Conservation (phyloP, 2,888 invertebrate genomes). For the Cartodere bifasciata region DNA sequence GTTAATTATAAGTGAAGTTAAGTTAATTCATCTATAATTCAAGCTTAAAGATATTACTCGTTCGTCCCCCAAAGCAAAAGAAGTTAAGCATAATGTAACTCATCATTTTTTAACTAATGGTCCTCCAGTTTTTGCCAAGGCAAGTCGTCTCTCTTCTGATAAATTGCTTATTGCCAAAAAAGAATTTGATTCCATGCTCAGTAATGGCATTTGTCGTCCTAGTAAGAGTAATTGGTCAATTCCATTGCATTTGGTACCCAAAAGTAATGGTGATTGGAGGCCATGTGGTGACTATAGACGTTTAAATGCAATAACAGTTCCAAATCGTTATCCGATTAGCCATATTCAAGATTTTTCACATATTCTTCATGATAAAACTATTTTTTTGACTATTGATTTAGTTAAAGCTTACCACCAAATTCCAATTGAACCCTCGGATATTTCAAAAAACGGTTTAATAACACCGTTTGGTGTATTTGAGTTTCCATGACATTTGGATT, state of each 20-base stretch:
- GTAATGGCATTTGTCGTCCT: conserved; percentile 18
- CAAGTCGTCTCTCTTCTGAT: conserved; percentile 23
- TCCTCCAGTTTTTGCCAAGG: conserved; percentile 18
- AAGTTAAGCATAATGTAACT: conserved; percentile 15
- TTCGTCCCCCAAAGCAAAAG: conserved; percentile 3
- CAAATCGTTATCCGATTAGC: conserved; percentile 20
- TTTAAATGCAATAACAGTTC: conserved; percentile 15
- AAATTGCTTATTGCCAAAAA: conserved; percentile 17
- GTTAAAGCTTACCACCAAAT: conserved; percentile 26
- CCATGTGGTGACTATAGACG: conserved; percentile 29
- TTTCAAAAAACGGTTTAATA: conserved; percentile 24
- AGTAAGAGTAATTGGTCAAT: conserved; percentile 21
- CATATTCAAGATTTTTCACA: conserved; percentile 17
- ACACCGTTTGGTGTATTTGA: conserved; percentile 13
- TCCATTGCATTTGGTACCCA: conserved; percentile 22
- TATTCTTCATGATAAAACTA: conserved; percentile 9
- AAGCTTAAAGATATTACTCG: conserved; percentile 6
- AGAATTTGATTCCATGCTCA: conserved; percentile 20
- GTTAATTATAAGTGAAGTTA: no score
- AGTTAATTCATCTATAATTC: no score
- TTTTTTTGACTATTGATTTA: conserved; percentile 11
- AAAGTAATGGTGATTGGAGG: conserved; percentile 17
- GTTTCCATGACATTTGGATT: conserved; percentile 10
- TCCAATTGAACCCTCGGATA: conserved; percentile 23
- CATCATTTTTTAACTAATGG: conserved; percentile 20